Conservation (phyloP, 2,113 vertebrate genomes). For the Muntiacus muntjak region DNA sequence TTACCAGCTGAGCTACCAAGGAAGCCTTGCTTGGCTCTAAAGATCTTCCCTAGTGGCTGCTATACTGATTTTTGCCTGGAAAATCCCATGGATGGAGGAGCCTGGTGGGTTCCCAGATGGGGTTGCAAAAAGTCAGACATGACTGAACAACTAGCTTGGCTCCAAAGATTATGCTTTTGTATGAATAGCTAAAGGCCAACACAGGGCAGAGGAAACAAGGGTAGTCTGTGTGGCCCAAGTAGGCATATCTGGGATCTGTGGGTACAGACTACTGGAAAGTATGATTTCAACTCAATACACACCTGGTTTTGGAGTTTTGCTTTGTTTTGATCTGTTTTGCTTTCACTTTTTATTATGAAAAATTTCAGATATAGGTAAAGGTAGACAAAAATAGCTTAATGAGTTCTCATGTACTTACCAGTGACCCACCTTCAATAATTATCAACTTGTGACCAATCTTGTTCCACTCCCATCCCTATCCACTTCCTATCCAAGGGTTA, state of each 20-base stretch:
- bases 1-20: background rate
- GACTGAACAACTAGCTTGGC: background rate
- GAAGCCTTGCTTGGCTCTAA: background rate
- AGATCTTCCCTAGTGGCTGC: background rate
- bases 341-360: slow-evolving; percentile 45
- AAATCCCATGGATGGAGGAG: background rate
- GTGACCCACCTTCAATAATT: background rate
- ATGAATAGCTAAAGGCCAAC: slow-evolving; percentile 35
- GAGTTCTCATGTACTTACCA: background rate
- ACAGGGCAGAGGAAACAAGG: background rate
- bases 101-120: background rate
- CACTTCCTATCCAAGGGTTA: background rate
- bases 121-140: background rate
- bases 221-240: background rate
- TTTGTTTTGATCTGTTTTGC: slow-evolving; percentile 43
- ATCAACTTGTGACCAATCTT: background rate
- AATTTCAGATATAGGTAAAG: slow-evolving; percentile 13
- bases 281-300: slow-evolving; percentile 32
- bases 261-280: slow-evolving; percentile 38
- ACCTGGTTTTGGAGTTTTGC: background rate
- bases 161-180: slow-evolving; percentile 24
- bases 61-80: background rate
- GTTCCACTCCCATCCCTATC: background rate
- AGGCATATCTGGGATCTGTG: slow-evolving; percentile 40
- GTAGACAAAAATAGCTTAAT: background rate